Base-by-base conservation (phyloP, 2,113 vertebrate genomes). In the Indri indri region DNA sequence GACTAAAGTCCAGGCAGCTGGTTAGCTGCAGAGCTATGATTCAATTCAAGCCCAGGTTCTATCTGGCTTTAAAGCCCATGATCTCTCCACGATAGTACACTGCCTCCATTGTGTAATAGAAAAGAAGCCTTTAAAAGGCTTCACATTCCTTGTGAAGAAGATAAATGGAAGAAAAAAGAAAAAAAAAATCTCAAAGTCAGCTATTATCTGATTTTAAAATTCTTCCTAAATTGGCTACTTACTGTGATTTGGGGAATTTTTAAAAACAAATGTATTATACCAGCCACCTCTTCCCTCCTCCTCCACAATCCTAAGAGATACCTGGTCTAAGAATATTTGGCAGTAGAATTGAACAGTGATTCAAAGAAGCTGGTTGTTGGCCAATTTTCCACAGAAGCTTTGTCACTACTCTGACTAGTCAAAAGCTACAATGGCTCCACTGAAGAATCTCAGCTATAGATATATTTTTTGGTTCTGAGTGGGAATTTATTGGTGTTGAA, bases 1-100 rank as follows among this genome's bases (percentile, higher is more conserved):
- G 92, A 96, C 59, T 97, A 93, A 97, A 94, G 85, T 95, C 71
- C 94, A 97, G 85, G 82, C 81, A 95, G 76, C 61, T 97, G 82
- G 74, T 86, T 87, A 84, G 68, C 25, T 88, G 59, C 79, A 82
- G 73, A 90, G 63, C 61, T 86, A 57, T 68, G 83, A 95, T 91
- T 95, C 83, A 91, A 42, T 86, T 93, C 93, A 92, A 93, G 20
- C 47, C 30, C 79, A 90, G 89, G 92, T 90, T 92, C 71, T 68
- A 84, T 42, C 37, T 93, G 94, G 59, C 45, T 96, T 94, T 91
- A 92, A 94, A 94, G 81, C n/a, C 27, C 12, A 34, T n/a, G 91
- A 93, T 90, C 73, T 83, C 76, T 86, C 54, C 30, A 91, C 68
- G 32, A 77, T 25, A 82, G 47, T 40, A 97, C 93, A 97, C 86